Conservation (phyloP, 2,113 vertebrate species). For the Protobothrops flavoviridis region DNA sequence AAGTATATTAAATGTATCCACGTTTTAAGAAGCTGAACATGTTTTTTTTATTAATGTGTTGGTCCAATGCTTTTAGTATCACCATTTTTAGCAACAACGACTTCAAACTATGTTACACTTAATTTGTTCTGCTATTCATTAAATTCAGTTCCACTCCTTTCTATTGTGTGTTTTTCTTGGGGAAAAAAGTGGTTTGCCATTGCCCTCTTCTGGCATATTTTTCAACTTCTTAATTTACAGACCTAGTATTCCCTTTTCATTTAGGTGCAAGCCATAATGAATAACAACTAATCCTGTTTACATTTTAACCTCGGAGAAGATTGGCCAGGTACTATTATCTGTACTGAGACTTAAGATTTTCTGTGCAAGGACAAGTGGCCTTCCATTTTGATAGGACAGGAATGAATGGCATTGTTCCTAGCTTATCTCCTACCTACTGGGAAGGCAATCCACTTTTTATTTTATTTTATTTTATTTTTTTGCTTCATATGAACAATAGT, state of each 20-base stretch:
- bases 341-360: neutral
- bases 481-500: neutral
- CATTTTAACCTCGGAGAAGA: neutral
- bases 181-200: neutral
- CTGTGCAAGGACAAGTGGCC: neutral
- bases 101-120: neutral
- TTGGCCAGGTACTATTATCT: neutral
- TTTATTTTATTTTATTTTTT: neutral
- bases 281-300: neutral
- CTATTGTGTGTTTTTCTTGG: neutral
- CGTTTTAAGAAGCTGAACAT: neutral
- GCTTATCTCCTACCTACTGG: neutral
- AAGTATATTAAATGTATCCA: neutral
- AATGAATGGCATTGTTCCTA: neutral
- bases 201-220: neutral
- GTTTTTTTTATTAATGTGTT: neutral
- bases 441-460: neutral
- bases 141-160: neutral
- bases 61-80: neutral
- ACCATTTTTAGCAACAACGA: neutral
- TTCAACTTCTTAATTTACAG: neutral
- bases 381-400: neutral
- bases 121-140: neutral
- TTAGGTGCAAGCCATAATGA: neutral
- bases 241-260: neutral